phyloP scores from a whole-genome alignment of 2,888 invertebrate genomes.

The Eilema griseolum region DNA sequence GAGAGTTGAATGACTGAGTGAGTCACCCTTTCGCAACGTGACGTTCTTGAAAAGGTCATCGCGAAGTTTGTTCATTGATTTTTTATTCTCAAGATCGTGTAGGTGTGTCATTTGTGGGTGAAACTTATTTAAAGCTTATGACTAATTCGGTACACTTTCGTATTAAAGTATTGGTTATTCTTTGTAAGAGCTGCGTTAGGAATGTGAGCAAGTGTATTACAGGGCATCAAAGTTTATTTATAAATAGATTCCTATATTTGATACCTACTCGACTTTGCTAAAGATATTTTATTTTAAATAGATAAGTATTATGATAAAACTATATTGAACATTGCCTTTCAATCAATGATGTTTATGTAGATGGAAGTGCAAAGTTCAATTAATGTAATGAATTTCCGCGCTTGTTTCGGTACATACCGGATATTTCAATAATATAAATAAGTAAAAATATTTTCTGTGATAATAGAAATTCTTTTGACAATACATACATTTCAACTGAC shows the following conservation, averaged over 20 bases:
- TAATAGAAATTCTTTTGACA: too few species aligned
- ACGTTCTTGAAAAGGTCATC: slow-evolving; percentile 78
- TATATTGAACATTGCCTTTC: background rate
- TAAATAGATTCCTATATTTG: background rate
- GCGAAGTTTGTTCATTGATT: slow-evolving; percentile 62
- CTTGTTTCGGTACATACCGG: background rate
- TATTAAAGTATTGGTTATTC: slow-evolving; percentile 22
- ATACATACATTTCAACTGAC: too few species aligned
- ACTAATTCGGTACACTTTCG: slow-evolving; percentile 53
- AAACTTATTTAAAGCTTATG: slow-evolving; percentile 55
- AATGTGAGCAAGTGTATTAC: slow-evolving; percentile 18
- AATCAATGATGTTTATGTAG: too few species aligned
- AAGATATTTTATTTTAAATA: background rate
- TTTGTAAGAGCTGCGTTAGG: slow-evolving; percentile 15
- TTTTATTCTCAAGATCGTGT: slow-evolving; percentile 52
- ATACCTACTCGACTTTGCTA: background rate
- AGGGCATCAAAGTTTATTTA: slow-evolving; percentile 15
- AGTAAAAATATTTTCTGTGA: too few species aligned
- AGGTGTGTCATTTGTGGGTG: slow-evolving; percentile 49
- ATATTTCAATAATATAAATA: too few species aligned
- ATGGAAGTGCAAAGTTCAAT: too few species aligned
- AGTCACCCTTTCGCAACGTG: slow-evolving; percentile 74
- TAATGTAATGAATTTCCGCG: background rate
- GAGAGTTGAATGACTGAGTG: slow-evolving; percentile 79
- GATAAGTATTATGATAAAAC: background rate